Evolutionary conservation across 2,888 invertebrate genomes (phyloP), one percentile per base, ranked within the genome.

Genomic region (Cephonodes hylas): DNA sequence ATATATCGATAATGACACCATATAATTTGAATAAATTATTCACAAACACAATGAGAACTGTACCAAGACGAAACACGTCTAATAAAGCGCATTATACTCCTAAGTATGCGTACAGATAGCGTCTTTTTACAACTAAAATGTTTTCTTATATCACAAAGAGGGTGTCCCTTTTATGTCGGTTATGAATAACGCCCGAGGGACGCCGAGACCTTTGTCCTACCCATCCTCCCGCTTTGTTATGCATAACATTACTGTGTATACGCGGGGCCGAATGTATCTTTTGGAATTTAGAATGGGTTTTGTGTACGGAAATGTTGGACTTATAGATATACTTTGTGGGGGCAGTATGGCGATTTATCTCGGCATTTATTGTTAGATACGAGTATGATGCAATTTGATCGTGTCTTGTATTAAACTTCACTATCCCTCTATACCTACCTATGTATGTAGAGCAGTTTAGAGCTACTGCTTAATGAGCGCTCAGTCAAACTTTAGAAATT

Each of bases 161-260:
- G 74, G 76, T 67, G 73, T 71, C 69, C 70, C 72, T 77, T 85
- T 84, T 84, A 84, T 81, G 80, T 74, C 72, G 67, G 80, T 81
- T 86, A 87, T 87, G 88, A 86, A 88, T 86, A 88, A 75, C 69
- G 64, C 77, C 73, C 71, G 67, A 70, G 83, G 80, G 82, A 70
- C 66, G 61, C 57, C 60, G 64, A 63, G 65, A 66, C 68, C 67
- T 66, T 68, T 64, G 61, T 65, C 68, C 71, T 69, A 72, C 59
- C 56, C 42, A 20, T 38, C 57, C 44, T 59, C 31, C 60, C 63
- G 44, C 61, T 61, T 61, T 64, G 63, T 64, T 61, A 63, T 66
- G 62, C 64, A 60, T 66, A 64, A 63, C 56, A 61, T 66, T 63
- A 62, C 45, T 18, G 18, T 13, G 23, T 53, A 53, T 53, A 53